Base-by-base conservation (phyloP, 2,113 vertebrate genomes). In the Dicerorhinus sumatrensis region DNA sequence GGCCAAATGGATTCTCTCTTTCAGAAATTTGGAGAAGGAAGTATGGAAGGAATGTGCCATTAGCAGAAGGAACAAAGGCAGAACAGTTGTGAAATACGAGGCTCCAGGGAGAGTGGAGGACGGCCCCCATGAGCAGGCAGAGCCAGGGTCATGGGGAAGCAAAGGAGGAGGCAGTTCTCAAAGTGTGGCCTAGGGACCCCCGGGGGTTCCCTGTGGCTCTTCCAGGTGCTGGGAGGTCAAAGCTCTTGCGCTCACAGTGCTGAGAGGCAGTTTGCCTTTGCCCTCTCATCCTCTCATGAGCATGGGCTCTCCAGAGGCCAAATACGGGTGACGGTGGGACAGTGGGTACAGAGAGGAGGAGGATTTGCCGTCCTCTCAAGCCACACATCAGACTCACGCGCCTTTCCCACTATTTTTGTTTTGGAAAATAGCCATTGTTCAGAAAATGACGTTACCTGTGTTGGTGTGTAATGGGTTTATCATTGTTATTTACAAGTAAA, bases 91-190 rank as follows among this genome's bases (percentile, higher is more conserved):
- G 76, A 91, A 27, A 31, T 1, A 1, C 1, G 42, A 23, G 33
- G 56, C 67, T 62, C 29, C 23, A 27, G 39, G 65, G 36, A n/a
- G 67, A 29, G 90, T 1, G 0, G 27, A 23, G 67, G 33, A 12
- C 31, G 7, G 89, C 12, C 2, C 0, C 27, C 31, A 14, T 0
- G 2, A 11, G 5, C n/a, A 1, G 80, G 42, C 42, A 2, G 42
- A 60, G 6, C 70, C 0, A 7, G 36, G 23, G 42, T 25, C 13
- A 0, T 5, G 21, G 25, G 76, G 20, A 18, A 23, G 21, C 2
- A 4, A 11, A 21, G 39, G 51, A 29, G 14, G 65, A 36, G 2
- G 1, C 12, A 0, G 56, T 29, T 73, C 39, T 39, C 79, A 48
- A 11, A 11, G 39, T 0, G 3, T 2, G 17, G 11, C 25, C 33